These are phyloP conservation scores for Liposcelis brunnea DNA, from an alignment of 2,888 invertebrate species.

Conservation along the genomic window DNA sequence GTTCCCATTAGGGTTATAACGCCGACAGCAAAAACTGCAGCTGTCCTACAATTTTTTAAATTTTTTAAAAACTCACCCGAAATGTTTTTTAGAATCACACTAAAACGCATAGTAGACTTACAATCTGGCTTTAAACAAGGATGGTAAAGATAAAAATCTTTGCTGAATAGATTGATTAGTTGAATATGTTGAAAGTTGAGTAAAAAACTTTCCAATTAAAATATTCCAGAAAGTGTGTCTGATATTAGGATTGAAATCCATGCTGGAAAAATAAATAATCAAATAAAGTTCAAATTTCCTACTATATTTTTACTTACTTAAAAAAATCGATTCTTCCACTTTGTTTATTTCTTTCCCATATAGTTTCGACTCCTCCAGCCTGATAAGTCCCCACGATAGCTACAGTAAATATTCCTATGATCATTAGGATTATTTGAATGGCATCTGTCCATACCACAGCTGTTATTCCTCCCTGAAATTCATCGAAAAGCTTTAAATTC, in stretches of 20 bases:
- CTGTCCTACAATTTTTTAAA: conserved; percentile 46
- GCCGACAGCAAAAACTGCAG: conserved; percentile 59
- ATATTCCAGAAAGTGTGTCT: conserved; percentile 71
- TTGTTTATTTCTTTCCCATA: conserved; percentile 39
- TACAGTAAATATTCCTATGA: conserved; percentile 47
- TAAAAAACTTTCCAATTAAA: conserved; percentile 54
- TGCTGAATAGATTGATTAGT: conserved; percentile 85
- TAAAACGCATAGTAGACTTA: too few species aligned
- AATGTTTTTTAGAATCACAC: too few species aligned
- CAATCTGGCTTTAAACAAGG: conserved; percentile 51
- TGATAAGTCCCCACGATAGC: conserved; percentile 44
- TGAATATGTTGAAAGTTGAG: conserved; percentile 64
- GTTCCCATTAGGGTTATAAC: conserved; percentile 55
- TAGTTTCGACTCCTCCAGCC: conserved; percentile 43
- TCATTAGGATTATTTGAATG: conserved; percentile 55
- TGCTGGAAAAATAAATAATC: conserved; percentile 36
- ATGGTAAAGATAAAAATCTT: conserved; percentile 58
- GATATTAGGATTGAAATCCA: conserved; percentile 58
- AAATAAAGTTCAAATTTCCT: too few species aligned
- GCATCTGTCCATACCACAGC: conserved; percentile 71
- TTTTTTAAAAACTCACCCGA: too few species aligned
- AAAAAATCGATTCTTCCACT: conserved; percentile 53
- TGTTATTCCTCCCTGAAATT: conserved; percentile 52
- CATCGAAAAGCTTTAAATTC: too few species aligned
- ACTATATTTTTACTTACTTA: conserved; percentile 47